Conservation (phyloP, 2,888 invertebrate genomes). For the Sialis lutaria region DNA sequence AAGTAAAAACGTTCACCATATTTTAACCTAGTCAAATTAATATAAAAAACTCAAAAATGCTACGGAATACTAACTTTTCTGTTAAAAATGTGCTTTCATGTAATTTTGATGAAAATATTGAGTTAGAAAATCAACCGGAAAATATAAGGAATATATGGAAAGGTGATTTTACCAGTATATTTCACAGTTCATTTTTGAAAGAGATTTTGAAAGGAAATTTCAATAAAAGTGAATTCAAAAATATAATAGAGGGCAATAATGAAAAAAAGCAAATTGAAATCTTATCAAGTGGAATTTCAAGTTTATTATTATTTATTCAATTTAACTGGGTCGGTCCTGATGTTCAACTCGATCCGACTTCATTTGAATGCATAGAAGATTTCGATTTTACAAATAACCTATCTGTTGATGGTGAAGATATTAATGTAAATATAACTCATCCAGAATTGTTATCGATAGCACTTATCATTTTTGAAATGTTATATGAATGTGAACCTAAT, state of each 20-base stretch:
- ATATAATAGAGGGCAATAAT: neutral
- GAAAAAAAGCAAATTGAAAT: neutral
- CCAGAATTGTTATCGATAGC: constrained; percentile 30
- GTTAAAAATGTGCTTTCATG: neutral
- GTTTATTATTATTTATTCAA: constrained; percentile 57
- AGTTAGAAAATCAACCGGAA: neutral
- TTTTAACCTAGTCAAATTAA: too few species aligned
- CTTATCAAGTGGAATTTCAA: constrained; percentile 36
- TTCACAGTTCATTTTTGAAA: neutral
- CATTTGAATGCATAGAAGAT: constrained; percentile 25
- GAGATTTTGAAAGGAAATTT: neutral
- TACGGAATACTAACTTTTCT: too few species aligned
- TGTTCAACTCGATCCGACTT: constrained; percentile 26
- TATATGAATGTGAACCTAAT: constrained; percentile 16
- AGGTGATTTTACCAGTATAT: neutral
- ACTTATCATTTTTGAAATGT: constrained; percentile 23
- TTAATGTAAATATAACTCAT: constrained; percentile 42
- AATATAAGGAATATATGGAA: neutral
- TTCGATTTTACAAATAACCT: constrained; percentile 27
- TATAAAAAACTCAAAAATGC: too few species aligned
- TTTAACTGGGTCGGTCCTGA: constrained; percentile 68
- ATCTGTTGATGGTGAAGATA: constrained; percentile 45
- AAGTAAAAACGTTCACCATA: too few species aligned
- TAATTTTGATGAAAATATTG: neutral
- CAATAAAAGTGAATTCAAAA: neutral